A percentile compares a stretch with the other conserved stretches of the same genome.
Conservation (phyloP, 2,888 invertebrate genomes). For the Poecilobothrus nobilitatus region DNA sequence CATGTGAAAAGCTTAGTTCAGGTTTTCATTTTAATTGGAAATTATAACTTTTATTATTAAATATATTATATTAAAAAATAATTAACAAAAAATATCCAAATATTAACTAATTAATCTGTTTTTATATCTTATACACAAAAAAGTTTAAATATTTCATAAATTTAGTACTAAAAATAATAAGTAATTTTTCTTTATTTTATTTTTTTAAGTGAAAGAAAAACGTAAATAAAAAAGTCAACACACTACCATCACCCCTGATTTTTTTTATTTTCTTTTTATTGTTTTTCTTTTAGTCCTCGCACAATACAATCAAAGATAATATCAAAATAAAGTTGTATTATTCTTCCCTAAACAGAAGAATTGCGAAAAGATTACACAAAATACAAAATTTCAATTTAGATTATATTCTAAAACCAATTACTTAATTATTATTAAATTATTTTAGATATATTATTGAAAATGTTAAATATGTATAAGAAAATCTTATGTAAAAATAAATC, state of each 20-base stretch:
- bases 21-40: neutral
- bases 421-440: neutral
- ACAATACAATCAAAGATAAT: neutral
- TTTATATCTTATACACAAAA: neutral
- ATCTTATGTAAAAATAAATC: neutral
- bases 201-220: neutral
- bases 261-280: neutral
- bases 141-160: neutral
- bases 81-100: no score
- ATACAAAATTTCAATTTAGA: neutral
- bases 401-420: neutral
- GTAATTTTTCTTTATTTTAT: neutral
- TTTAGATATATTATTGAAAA: neutral
- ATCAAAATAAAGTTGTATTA: neutral
- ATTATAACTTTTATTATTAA: no score
- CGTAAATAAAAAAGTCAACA: slow-evolving; percentile 3
- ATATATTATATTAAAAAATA: no score
- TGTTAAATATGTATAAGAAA: neutral
- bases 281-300: neutral
- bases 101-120: no score
- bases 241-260: neutral
- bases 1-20: neutral
- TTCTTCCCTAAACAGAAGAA: slow-evolving; percentile 2
- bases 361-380: neutral
- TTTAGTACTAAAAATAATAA: neutral